Base-by-base conservation (phyloP, 2,797 vertebrate genomes). In the Holocentrus rufus region DNA sequence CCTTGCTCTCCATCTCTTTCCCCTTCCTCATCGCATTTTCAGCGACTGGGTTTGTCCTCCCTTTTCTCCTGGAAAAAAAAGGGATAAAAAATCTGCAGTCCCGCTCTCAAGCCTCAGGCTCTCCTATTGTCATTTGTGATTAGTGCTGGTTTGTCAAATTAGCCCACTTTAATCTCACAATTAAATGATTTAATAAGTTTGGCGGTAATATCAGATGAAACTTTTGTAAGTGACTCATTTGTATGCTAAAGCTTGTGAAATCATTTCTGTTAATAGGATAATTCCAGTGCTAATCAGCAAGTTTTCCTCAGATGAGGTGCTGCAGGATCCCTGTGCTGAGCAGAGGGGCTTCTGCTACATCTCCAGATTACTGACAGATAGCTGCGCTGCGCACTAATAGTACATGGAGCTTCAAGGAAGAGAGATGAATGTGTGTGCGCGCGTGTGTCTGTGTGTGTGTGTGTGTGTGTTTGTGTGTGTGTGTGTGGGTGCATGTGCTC, bases 191-290 rank as follows among this genome's bases (percentile, higher is more conserved):
- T 80, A 87, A 83, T 90, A 89, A 69, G 73, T 89, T 87, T 85
- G 6, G 47, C 71, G 15, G 56, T 67, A 52, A 81, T 86, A 90
- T 91, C 86, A 83, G 88, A 88, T 88, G 83, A 77, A 87, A 87
- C 81, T 89, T 87, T 87, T 90, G 77, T 83, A 80, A 87, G 85
- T 80, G 83, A 87, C 84, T 91, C 87, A 87, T 92, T 90, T 88
- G 84, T 81, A 90, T 89, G 85, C 83, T 36, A 75, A 74, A 78
- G 82, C 82, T 74, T 64, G 83, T 85, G 79, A 83, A 88, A 85
- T 86, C 8, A 74, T 82, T 84, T 81, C 59, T 70, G 84, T 85
- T 91, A 89, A 89, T 87, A 67, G 84, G 84, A 89, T 90, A 67
- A 89, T 87, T 91, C 75, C 52, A 1, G 31, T 6, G 13, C 72